Conservation (phyloP, 2,113 vertebrate genomes). For the Corydoras sp. region DNA sequence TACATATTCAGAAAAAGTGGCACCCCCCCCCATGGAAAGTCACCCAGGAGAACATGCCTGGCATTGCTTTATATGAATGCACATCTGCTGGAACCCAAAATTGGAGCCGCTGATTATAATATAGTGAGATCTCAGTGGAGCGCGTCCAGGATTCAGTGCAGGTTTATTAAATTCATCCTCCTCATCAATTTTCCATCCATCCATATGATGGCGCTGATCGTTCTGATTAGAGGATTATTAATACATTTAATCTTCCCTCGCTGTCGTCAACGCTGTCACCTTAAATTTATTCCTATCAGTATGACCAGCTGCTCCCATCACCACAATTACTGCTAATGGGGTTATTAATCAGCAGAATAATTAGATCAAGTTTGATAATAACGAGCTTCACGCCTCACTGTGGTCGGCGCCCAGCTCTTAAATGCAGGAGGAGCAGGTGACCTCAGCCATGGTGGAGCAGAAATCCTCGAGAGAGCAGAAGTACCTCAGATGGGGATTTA, state of each 20-base stretch:
- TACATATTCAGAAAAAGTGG: no score
- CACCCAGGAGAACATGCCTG: no score
- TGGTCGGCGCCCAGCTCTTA: background rate
- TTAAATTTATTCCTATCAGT: constrained; percentile 32
- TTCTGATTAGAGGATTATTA: constrained; percentile 24
- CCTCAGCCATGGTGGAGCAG: constrained; percentile 7
- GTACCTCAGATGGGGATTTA: constrained; percentile 28
- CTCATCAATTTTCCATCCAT: background rate
- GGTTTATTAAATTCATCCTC: no score
- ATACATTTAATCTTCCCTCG: constrained; percentile 29
- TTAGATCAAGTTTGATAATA: background rate
- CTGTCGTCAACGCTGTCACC: constrained; percentile 25
- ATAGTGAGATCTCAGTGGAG: no score
- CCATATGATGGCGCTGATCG: background rate
- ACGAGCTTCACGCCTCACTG: background rate
- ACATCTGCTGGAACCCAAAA: no score
- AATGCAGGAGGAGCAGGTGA: constrained; percentile 15
- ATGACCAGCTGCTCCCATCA: constrained; percentile 30
- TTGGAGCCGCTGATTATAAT: no score
- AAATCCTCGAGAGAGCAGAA: constrained; percentile 6
- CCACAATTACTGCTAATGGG: constrained; percentile 15
- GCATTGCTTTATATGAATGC: no score
- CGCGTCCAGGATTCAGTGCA: no score
- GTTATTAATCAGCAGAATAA: constrained; percentile 20
- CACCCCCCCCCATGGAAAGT: no score